Evolutionary conservation across 2,113 vertebrate genomes (phyloP).

Genomic region (Protobothrops flavoviridis): DNA sequence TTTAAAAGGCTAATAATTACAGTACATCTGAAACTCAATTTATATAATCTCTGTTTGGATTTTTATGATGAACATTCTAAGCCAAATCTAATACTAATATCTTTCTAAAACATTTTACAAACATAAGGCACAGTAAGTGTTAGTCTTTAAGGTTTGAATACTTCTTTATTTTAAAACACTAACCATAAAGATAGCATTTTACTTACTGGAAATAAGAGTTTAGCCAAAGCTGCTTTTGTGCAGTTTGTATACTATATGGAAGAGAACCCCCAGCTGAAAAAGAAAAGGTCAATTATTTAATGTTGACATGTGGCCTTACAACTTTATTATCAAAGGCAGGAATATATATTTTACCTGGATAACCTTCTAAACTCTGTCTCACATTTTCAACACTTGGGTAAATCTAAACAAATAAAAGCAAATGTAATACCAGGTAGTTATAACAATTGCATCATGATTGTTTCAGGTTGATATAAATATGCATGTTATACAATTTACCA

Average conservation of each 20-base stretch:
- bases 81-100: neutral
- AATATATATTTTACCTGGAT: slow-evolving; percentile 80
- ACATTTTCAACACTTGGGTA: slow-evolving; percentile 96
- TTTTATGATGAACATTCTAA: neutral
- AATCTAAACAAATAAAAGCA: slow-evolving; percentile 69
- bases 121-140: neutral
- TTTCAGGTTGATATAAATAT: too few species aligned
- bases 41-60: neutral
- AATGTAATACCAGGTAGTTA: neutral
- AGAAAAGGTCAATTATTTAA: slow-evolving; percentile 18
- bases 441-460: neutral
- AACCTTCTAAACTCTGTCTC: slow-evolving; percentile 93
- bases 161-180: neutral
- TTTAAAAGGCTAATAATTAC: neutral
- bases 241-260: slow-evolving; percentile 93
- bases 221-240: slow-evolving; percentile 94
- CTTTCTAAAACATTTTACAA: neutral
- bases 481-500: neutral
- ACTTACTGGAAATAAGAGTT: slow-evolving; percentile 97
- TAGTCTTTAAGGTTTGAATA: neutral
- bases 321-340: neutral
- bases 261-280: slow-evolving; percentile 91
- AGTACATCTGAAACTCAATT: neutral
- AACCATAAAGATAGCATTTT: neutral
- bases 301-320: neutral